Conservation (phyloP, 2,113 vertebrate genomes). For the Loxodonta africana region DNA sequence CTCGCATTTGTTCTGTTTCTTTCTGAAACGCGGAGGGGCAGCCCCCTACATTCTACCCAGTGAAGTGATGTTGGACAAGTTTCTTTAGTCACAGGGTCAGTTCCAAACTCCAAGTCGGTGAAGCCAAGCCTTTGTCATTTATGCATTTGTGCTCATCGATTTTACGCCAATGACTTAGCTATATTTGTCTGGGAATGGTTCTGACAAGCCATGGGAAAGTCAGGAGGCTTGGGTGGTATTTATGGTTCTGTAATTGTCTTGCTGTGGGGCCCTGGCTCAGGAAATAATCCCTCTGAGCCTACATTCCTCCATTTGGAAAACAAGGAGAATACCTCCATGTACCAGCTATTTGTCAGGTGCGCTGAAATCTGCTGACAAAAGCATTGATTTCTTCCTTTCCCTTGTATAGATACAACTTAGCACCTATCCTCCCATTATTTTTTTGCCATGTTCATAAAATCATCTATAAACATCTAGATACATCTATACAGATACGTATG, state of each 20-base stretch:
- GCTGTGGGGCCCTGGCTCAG: conserved; percentile 39
- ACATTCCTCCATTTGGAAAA: conserved; percentile 54
- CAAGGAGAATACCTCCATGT: not conserved
- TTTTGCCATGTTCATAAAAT: not conserved
- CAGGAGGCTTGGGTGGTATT: conserved; percentile 67
- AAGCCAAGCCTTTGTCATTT: conserved; percentile 39
- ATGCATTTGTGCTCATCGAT: not conserved
- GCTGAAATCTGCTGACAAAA: not conserved
- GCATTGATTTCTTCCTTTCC: not conserved
- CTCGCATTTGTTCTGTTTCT: not conserved
- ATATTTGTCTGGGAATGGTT: conserved; percentile 72
- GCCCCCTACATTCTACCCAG: not conserved
- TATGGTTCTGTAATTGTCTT: conserved; percentile 71
- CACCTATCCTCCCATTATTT: not conserved
- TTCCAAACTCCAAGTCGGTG: not conserved
- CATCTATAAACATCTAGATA: not conserved
- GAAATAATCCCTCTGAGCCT: not conserved
- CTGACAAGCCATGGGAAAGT: conserved; percentile 67
- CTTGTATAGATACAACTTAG: not conserved
- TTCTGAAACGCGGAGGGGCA: not conserved
- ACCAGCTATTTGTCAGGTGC: not conserved
- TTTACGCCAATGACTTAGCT: conserved; percentile 61
- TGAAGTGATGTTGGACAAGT: not conserved
- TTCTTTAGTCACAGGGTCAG: not conserved
- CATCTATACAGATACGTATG: not conserved